Evolutionary conservation across 30 jellyfish, hydroid and myxozoan genomes (phyloP).

Genomic region (Catostylus mosaicus): DNA sequence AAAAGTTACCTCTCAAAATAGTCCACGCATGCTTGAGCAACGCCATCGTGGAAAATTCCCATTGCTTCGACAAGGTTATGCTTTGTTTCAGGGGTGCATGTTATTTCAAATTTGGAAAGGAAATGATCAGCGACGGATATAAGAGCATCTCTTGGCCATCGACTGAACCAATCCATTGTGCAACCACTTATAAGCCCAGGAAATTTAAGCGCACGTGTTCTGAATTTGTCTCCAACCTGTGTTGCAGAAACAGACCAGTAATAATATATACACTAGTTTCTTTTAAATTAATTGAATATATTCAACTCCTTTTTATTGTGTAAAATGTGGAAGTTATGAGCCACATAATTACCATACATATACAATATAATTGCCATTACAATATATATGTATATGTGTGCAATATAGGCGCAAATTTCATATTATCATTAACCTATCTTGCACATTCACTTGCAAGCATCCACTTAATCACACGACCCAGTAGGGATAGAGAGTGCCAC

Average conservation of each 20-base stretch:
- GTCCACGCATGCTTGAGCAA: conserved; percentile 93
- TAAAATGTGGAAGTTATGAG: too few relatives aligned
- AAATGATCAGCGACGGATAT: conserved; percentile 97
- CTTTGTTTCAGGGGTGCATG: conserved; percentile 78
- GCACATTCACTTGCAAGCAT: too few relatives aligned
- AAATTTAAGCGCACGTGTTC: conserved; percentile 92
- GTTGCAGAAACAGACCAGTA: neutral
- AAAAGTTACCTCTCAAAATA: conserved; percentile 95
- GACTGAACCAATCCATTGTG: conserved; percentile 99
- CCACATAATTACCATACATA: too few relatives aligned
- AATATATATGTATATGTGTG: too few relatives aligned
- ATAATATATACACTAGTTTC: too few relatives aligned
- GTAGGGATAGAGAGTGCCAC: too few relatives aligned
- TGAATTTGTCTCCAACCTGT: conserved; percentile 96
- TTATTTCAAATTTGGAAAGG: conserved; percentile 87
- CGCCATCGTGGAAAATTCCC: conserved; percentile 98
- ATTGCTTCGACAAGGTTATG: conserved; percentile 88
- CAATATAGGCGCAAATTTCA: too few relatives aligned
- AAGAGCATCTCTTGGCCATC: conserved; percentile 99
- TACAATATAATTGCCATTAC: too few relatives aligned
- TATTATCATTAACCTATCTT: too few relatives aligned
- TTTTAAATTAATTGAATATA: too few relatives aligned
- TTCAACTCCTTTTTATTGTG: too few relatives aligned
- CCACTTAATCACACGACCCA: too few relatives aligned
- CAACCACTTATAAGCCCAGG: conserved; percentile 98